phyloP scores from a whole-genome alignment of 1,140 invertebrate species.

The Schlechtendalia chinensis region DNA sequence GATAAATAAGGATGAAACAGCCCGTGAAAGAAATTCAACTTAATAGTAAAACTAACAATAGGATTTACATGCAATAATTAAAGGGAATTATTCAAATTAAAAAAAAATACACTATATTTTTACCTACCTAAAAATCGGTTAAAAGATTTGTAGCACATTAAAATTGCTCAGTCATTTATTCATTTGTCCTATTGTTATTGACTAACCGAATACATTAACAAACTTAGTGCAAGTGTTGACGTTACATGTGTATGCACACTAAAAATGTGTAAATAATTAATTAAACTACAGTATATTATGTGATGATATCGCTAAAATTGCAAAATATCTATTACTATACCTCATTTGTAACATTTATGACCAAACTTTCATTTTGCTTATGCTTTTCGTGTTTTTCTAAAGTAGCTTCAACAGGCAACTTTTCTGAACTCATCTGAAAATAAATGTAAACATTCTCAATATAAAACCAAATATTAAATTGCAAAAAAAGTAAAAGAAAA shows the following conservation, averaged over 20 bases:
- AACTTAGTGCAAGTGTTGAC: slow-evolving; percentile 27
- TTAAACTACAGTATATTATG: neutral
- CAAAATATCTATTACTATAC: neutral
- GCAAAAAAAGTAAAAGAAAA: neutral
- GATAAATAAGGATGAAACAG: slow-evolving; percentile 42
- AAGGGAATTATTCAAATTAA: neutral
- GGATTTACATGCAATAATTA: slow-evolving; percentile 18
- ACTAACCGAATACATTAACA: neutral
- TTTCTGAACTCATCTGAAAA: slow-evolving; percentile 52
- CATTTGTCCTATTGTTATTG: neutral
- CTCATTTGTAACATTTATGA: neutral
- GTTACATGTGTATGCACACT: neutral
- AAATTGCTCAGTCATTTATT: neutral
- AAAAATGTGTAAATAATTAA: slow-evolving; percentile 12
- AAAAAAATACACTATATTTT: neutral
- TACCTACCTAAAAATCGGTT: slow-evolving; percentile 8
- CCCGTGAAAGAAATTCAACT: slow-evolving; percentile 41
- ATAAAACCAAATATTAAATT: neutral
- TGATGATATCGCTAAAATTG: neutral
- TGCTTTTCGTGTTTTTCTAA: slow-evolving; percentile 53
- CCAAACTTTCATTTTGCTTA: slow-evolving; percentile 52
- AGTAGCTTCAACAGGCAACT: slow-evolving; percentile 53
- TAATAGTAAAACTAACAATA: slow-evolving; percentile 37
- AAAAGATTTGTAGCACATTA: neutral
- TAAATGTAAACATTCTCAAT: neutral